A percentile compares a stretch with the other conserved stretches of the same genome.
These are phyloP conservation scores for Pogonophryne albipinna DNA, from an alignment of 2,797 vertebrate species.

Conservation along the genomic window DNA sequence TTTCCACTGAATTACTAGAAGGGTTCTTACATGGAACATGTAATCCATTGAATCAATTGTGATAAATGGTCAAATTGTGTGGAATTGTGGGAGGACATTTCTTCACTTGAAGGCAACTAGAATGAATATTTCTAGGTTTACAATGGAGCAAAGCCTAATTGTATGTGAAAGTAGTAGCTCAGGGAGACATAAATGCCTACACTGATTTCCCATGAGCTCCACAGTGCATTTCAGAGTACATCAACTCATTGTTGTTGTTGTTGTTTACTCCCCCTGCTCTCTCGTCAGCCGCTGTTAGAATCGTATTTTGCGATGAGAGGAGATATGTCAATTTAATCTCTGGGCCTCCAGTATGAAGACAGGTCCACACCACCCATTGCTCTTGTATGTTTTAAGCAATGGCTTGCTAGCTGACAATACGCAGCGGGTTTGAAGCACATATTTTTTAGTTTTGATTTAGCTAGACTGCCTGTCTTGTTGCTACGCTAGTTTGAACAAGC, in stretches of 20 bases:
- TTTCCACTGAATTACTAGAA: constrained; percentile 36
- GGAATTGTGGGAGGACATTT: not conserved
- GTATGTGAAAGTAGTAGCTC: not conserved
- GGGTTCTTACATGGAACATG: constrained; percentile 13
- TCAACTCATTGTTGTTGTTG: constrained; percentile 1
- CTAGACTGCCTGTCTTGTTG: constrained; percentile 11
- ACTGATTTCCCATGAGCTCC: not conserved
- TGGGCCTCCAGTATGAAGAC: constrained; percentile 10
- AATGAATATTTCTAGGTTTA: constrained; percentile 4
- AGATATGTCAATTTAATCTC: constrained; percentile 18
- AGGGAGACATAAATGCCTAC: not conserved
- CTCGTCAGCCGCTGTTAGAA: not conserved
- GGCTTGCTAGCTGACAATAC: not conserved
- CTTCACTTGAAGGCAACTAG: not conserved
- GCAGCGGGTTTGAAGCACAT: not conserved
- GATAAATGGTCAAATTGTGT: constrained; percentile 6
- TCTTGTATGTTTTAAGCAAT: not conserved
- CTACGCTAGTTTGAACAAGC: not conserved
- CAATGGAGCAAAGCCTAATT: not conserved
- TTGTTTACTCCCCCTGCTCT: not conserved
- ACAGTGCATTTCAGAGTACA: not conserved
- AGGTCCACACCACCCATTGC: constrained; percentile 1
- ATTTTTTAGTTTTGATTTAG: constrained; percentile 23
- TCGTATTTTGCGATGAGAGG: constrained; percentile 1
- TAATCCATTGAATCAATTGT: not conserved